These are phyloP conservation scores for Triplophysa tibetana DNA, from an alignment of 2,113 vertebrate genomes.

Conservation along the genomic window DNA sequence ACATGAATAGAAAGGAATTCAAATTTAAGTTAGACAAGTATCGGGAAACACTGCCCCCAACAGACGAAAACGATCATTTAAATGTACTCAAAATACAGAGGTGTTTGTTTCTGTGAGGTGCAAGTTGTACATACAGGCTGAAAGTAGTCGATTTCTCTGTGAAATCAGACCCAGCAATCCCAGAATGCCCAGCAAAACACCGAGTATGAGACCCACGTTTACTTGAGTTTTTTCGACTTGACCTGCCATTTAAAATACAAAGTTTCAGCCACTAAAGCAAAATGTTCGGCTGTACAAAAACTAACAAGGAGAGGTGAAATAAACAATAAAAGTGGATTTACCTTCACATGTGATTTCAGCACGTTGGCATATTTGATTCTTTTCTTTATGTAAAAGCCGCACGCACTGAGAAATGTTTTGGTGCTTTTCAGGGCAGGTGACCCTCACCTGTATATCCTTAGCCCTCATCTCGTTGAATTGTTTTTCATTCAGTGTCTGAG, in stretches of 20 bases:
- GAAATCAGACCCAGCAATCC: slow-evolving; percentile 23
- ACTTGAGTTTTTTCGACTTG: rapidly evolving
- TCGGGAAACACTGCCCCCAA: not conserved
- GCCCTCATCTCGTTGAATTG: too few species aligned
- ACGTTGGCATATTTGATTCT: rapidly evolving
- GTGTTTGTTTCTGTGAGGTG: not conserved
- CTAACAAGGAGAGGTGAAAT: too few species aligned
- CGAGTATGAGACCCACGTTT: not conserved
- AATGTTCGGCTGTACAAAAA: not conserved
- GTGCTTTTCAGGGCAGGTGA: not conserved
- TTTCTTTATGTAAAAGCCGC: rapidly evolving
- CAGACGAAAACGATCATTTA: not conserved
- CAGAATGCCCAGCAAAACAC: slow-evolving; percentile 9
- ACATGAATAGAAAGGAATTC: too few species aligned
- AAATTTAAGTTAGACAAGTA: not conserved
- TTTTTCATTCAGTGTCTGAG: not conserved
- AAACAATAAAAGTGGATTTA: slow-evolving; percentile 40
- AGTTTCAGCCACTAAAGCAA: not conserved
- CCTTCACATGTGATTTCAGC: slow-evolving; percentile 49
- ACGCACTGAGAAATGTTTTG: slow-evolving; percentile 20
- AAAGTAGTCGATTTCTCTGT: slow-evolving; percentile 12
- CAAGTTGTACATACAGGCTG: slow-evolving; percentile 31
- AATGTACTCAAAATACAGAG: not conserved
- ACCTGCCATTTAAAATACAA: slow-evolving; percentile 29
- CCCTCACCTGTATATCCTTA: too few species aligned